A percentile compares a stretch with the other conserved stretches of the same genome.
phyloP scores from a whole-genome alignment of 2,888 invertebrate genomes.

The Stenurella melanura region DNA sequence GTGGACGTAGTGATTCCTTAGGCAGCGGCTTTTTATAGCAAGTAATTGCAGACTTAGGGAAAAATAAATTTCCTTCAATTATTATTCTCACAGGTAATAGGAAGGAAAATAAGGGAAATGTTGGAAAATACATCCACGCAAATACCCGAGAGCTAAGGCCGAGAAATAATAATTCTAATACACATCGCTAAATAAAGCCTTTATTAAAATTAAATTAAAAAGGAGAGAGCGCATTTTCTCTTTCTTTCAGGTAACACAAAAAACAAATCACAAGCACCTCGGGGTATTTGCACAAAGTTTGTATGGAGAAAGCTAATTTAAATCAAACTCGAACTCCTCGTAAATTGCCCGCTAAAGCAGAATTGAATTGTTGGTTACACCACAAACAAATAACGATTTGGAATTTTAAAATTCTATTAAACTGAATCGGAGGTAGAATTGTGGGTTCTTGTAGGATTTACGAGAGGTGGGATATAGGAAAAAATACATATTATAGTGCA shows the following conservation, averaged over 20 bases:
- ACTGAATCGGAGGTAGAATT: background rate
- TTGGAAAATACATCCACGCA: background rate
- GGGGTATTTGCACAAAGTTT: conserved; percentile 4
- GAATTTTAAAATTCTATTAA: conserved; percentile 18
- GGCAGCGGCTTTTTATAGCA: no score
- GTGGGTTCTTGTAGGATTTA: background rate
- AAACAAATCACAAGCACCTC: conserved; percentile 5
- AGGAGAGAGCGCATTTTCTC: background rate
- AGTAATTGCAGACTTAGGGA: no score
- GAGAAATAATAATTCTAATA: background rate
- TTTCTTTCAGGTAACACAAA: conserved; percentile 4
- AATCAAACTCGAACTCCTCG: conserved; percentile 21
- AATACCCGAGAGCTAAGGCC: background rate
- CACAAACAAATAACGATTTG: conserved; percentile 24
- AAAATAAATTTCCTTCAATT: background rate
- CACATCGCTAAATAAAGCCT: background rate
- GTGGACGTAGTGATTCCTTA: no score
- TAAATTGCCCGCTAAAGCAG: conserved; percentile 25
- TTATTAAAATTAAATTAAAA: background rate
- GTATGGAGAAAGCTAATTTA: conserved; percentile 26
- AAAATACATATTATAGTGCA: background rate
- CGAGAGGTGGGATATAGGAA: background rate
- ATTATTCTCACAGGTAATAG: background rate
- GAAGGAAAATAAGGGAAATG: background rate
- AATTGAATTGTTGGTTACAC: conserved; percentile 29